Conservation (phyloP, 2,113 vertebrate genomes). For the Mohoua ochrocephala region DNA sequence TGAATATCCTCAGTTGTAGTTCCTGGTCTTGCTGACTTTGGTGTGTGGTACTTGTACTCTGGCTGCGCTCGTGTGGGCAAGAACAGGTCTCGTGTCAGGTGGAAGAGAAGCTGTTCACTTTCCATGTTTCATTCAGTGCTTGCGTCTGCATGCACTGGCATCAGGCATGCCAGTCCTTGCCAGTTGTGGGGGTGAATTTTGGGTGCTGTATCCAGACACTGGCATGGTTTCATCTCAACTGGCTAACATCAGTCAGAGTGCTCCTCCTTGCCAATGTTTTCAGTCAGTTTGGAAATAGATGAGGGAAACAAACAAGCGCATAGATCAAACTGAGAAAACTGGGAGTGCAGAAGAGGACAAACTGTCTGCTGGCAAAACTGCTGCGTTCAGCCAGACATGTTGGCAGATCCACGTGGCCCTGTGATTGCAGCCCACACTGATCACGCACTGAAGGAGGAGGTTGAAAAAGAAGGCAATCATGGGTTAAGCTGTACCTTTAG, state of each 20-base stretch:
- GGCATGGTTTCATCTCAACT: background rate
- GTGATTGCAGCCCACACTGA: rapidly evolving
- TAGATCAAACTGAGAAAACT: background rate
- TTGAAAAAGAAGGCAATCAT: background rate
- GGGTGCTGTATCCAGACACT: background rate
- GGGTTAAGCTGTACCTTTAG: background rate
- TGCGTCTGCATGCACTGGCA: background rate
- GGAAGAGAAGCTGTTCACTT: background rate
- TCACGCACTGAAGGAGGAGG: background rate
- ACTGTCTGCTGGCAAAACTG: background rate
- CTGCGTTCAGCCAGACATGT: background rate
- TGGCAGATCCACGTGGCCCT: background rate
- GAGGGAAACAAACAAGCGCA: background rate
- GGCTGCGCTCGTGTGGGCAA: rapidly evolving
- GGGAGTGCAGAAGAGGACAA: background rate
- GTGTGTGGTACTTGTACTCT: background rate
- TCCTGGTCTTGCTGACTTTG: rapidly evolving
- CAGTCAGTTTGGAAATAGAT: background rate
- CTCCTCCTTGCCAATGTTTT: background rate
- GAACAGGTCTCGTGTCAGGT: background rate
- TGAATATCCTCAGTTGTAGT: background rate
- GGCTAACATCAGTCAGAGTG: background rate
- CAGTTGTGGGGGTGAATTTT: conserved; percentile 44
- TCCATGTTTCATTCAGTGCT: rapidly evolving
- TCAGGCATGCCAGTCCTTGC: background rate